Base-by-base conservation (phyloP, 2,888 invertebrate genomes). In the Rhingia campestris region DNA sequence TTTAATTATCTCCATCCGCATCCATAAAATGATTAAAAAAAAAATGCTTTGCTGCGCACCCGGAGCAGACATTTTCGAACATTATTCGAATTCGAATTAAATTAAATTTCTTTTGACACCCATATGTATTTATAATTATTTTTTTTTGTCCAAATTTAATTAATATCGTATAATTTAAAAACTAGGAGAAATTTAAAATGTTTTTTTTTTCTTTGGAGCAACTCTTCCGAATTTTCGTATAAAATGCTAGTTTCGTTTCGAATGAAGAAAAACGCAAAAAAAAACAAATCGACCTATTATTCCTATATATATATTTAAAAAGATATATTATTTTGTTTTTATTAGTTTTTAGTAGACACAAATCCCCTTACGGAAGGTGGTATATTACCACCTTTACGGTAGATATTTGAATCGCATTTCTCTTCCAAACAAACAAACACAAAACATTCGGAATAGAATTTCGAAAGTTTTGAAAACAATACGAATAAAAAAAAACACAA, bases 191-290 rank as follows among this genome's bases (percentile, higher is more conserved):
- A 79, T 82, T 79, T 67, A 32, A 77, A 67, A 45, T 56, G 73
- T 73, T 64, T 22, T 22, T 22, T 22, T 22, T 59, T 75, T 39
- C 53, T 69, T 73, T 73, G 79, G 82, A 79, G 73, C 56, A 63
- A 73, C 73, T 79, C 67, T 43, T 82, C 79, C 79, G 79, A 82
- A 82, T 82, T 79, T 72, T 67, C 49, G 67, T 73, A 22, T 22
- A 82, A 82, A 82, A 82, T 82, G 82, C 82, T 82, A 82, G 53
- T 76, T 76, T 81, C 81, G 59, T 76, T 76, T 81, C 81, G 59
- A 73, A 53, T 22, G 51, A 61, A 74, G 66, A 22, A 22, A 22
- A 22, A 22, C 41, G 9, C 67, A 61, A 47, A 41, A 22, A 2
- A 74, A 73, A 49, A n/a, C 67, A 61, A 47, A 41, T 37, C 72